Conservation (phyloP, 2,888 invertebrate genomes). For the Chloromyia formosa region DNA sequence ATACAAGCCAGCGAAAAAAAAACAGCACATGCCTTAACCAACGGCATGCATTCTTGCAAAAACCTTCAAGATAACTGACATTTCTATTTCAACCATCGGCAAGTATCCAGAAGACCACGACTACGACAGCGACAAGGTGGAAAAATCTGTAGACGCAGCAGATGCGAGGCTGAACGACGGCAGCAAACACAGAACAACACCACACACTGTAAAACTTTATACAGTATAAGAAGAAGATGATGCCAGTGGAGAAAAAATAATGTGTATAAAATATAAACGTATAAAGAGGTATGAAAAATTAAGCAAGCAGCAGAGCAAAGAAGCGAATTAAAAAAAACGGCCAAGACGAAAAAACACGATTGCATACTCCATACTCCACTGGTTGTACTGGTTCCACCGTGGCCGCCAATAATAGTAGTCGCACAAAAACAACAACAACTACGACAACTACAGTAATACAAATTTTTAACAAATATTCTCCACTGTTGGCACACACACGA, state of each 20-base stretch:
- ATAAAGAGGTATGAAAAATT: not conserved
- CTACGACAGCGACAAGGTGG: conserved; percentile 1
- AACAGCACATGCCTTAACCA: conserved; percentile 1
- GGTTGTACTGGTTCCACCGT: conserved; percentile 2
- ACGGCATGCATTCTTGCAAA: conserved; percentile 54
- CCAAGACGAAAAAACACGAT: not conserved
- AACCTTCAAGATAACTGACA: conserved; percentile 56
- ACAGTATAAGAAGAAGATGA: conserved; percentile 31
- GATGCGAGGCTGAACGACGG: conserved; percentile 14
- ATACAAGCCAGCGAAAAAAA: conserved; percentile 41
- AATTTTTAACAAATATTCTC: conserved; percentile 6
- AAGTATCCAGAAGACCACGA: conserved; percentile 36
- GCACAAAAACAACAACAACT: conserved; percentile 38
- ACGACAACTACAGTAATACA: conserved; percentile 39
- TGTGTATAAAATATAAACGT: conserved; percentile 20
- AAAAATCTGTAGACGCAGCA: not conserved
- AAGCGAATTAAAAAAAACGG: not conserved
- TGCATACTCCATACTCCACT: conserved; percentile 33
- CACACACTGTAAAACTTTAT: conserved; percentile 36
- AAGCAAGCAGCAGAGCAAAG: not conserved
- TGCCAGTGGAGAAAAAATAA: not conserved
- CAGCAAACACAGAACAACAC: not conserved
- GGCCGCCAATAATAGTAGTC: conserved; percentile 30
- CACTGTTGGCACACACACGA: not conserved
- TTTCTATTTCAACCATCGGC: conserved; percentile 50